A percentile compares a stretch with the other conserved stretches of the same genome.
Evolutionary conservation across 2,797 vertebrate genomes (phyloP).

Genomic region (Enteromius mattozi): DNA sequence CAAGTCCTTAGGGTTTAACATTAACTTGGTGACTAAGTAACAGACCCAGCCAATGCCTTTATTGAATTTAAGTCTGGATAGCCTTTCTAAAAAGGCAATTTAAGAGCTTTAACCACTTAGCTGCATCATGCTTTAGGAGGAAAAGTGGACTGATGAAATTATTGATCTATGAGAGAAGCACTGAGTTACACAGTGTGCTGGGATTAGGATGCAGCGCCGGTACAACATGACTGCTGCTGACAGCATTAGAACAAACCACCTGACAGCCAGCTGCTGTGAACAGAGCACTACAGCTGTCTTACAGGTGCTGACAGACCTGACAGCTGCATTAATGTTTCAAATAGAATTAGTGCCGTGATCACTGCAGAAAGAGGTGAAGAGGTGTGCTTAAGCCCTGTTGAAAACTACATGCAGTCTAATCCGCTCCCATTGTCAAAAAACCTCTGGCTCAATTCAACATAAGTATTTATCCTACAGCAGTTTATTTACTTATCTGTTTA

Average conservation of each 20-base stretch:
- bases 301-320: background rate
- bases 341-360: background rate
- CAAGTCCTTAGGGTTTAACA: conserved; percentile 20
- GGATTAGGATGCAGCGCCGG: conserved; percentile 12
- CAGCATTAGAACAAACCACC: conserved; percentile 25
- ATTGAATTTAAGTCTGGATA: background rate
- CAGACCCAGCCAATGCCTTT: conserved; percentile 25
- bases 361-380: background rate
- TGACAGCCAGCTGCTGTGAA: conserved; percentile 22
- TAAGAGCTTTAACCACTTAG: conserved; percentile 14
- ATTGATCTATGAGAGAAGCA: conserved; percentile 44
- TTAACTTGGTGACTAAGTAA: conserved; percentile 35
- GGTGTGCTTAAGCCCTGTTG: background rate
- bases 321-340: conserved; percentile 10
- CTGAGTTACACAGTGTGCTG: background rate
- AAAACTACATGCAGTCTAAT: background rate
- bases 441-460: background rate
- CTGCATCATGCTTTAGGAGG: conserved; percentile 30
- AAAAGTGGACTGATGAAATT: conserved; percentile 39
- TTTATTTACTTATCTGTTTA: background rate
- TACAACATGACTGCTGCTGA: conserved; percentile 28
- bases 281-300: background rate
- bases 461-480: background rate
- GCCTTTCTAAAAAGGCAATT: conserved; percentile 7
- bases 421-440: background rate